Evolutionary conservation across 2,113 vertebrate genomes (phyloP).

Genomic region (Gulo gulo): DNA sequence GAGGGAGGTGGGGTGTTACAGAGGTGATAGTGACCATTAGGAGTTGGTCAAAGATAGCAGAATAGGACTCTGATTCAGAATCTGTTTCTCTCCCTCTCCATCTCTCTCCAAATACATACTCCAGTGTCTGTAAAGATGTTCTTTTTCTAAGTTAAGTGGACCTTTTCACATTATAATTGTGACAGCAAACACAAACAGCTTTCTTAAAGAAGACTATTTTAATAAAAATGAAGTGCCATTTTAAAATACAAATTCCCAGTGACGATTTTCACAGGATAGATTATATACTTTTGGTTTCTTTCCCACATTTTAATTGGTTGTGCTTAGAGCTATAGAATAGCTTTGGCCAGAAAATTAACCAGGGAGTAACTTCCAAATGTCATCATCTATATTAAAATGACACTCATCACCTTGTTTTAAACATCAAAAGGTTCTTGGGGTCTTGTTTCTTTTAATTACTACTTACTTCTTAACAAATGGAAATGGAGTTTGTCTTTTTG

Average conservation of each 20-base stretch:
- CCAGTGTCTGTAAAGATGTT: not conserved
- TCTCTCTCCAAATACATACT: not conserved
- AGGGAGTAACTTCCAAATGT: constrained; percentile 31
- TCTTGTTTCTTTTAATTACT: not conserved
- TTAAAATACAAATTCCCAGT: constrained; percentile 38
- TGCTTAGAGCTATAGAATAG: constrained; percentile 53
- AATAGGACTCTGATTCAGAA: not conserved
- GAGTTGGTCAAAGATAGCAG: not conserved
- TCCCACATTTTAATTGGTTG: constrained; percentile 71
- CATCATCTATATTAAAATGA: constrained; percentile 7
- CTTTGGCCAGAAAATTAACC: constrained; percentile 33
- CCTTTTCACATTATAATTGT: not conserved
- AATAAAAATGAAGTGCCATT: constrained; percentile 54
- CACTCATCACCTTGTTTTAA: not conserved
- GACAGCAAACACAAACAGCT: not conserved
- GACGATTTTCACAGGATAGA: constrained; percentile 53
- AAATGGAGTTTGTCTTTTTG: constrained; percentile 40
- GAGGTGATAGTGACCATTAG: not conserved
- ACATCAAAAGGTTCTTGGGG: not conserved
- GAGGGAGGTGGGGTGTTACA: not conserved
- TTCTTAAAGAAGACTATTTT: constrained; percentile 54
- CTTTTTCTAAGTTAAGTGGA: not conserved
- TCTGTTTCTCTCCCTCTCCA: not conserved
- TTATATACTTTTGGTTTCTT: constrained; percentile 47
- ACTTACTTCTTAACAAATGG: constrained; percentile 7